phyloP scores from a whole-genome alignment of 2,888 invertebrate species.

The Pandemis heparana region DNA sequence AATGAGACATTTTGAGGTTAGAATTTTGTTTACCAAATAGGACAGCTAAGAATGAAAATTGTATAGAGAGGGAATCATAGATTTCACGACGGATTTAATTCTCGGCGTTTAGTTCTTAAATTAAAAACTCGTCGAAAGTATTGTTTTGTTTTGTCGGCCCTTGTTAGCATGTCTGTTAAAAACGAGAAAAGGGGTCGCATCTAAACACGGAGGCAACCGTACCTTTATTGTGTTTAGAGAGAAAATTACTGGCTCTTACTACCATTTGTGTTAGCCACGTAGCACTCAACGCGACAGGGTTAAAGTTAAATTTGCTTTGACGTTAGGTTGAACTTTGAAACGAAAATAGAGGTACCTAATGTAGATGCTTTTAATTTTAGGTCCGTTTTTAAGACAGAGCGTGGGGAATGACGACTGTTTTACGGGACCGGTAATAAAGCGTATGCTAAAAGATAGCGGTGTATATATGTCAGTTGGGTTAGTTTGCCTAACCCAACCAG shows the following conservation, averaged over 20 bases:
- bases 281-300: neutral
- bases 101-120: neutral
- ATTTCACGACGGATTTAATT: conserved; percentile 15
- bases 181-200: conserved; percentile 28
- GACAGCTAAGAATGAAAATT: too few relatives aligned
- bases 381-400: conserved; percentile 14
- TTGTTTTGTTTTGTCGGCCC: neutral
- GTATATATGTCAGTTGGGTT: neutral
- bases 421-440: neutral
- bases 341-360: conserved; percentile 11
- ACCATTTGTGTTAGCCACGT: neutral
- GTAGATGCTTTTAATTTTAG: conserved; percentile 32
- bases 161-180: conserved; percentile 21
- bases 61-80: too few relatives aligned
- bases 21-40: too few relatives aligned
- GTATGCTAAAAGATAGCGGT: neutral
- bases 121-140: neutral
- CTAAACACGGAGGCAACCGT: conserved; percentile 27
- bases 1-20: too few relatives aligned
- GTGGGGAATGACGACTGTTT: conserved; percentile 1
- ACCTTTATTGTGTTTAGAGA: conserved; percentile 31
- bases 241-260: conserved; percentile 17
- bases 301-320: conserved; percentile 2
- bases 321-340: neutral
- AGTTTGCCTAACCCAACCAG: too few relatives aligned